Base-by-base conservation (phyloP, 2,113 vertebrate genomes). In the Callaeas wilsoni region DNA sequence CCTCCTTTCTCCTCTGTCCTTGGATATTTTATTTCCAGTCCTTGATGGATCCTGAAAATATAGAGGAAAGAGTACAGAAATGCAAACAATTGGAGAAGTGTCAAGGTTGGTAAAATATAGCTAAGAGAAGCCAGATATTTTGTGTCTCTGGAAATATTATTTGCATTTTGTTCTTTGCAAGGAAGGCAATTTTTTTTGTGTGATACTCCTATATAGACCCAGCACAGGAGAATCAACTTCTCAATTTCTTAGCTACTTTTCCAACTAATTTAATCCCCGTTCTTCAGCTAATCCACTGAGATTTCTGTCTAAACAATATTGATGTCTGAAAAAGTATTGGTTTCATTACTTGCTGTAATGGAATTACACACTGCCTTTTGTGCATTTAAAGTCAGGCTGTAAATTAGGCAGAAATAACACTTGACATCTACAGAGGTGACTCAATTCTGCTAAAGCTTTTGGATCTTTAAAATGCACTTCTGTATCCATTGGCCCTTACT, bases 301-400 rank as follows among this genome's bases (percentile, higher is more conserved):
- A 82, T 90, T 84, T 84, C 56, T 83, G 80, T 32, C 90, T 89
- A 89, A 95, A 90, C 55, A 75, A 57, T 70, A 95, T 57, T 52
- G 52, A 93, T 89, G 56, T 21, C 88, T 71, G 55, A 32, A 83
- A 70, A 93, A 87, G 50, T 82, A 94, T 91, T 84, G 80, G 16
- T 90, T 94, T 95, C 88, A 94, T 96, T 96, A 76, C 75, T 88
- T 90, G 86, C 71, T 88, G 22, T 71, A 90, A 75, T 91, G 90
- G 83, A 93, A 86, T 80, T 88, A 18, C 39, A 70, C 25, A 13
- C 22, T 92, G 69, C 27, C 44, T 90, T 80, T 78, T 87, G 79
- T 86, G 50, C 81, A 52, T 82, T 95, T 83, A 55, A 91, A 91
- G 56, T n/a, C 84, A 68, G 74, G 44, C 42, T 91, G 65, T 81